A percentile compares a stretch with the other conserved stretches of the same genome.
phyloP scores from a whole-genome alignment of 2,113 vertebrate genomes.

The Thryonomys swinderianus region DNA sequence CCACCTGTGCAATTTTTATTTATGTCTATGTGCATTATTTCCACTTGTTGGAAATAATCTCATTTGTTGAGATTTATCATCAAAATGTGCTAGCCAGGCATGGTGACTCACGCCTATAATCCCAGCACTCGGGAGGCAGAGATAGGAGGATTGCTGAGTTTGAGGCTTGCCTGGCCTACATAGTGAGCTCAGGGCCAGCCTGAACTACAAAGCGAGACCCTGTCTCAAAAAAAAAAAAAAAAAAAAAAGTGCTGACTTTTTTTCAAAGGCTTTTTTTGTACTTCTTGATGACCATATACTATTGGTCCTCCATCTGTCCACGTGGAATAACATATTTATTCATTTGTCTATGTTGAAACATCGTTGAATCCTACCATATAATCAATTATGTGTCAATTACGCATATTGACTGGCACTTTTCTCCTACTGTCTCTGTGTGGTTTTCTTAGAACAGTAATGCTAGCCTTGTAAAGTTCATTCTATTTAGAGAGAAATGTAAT shows the following conservation, averaged over 20 bases:
- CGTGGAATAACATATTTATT: not conserved
- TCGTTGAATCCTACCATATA: not conserved
- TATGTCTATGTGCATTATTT: not conserved
- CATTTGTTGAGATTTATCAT: not conserved
- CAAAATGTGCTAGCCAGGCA: too few relatives aligned
- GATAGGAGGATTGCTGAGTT: too few relatives aligned
- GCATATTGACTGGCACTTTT: not conserved
- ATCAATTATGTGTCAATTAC: not conserved
- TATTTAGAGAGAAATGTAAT: not conserved
- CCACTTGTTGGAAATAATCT: not conserved
- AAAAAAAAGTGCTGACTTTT: not conserved
- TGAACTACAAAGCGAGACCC: too few relatives aligned
- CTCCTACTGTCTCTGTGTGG: not conserved
- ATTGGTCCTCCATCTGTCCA: not conserved
- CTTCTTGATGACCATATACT: not conserved
- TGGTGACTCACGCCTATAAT: too few relatives aligned
- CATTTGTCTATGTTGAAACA: not conserved
- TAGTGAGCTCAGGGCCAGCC: too few relatives aligned
- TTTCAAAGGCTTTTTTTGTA: not conserved
- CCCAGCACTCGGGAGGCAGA: too few relatives aligned
- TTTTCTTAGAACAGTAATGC: not conserved
- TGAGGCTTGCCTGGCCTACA: too few relatives aligned
- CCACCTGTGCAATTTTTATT: too few relatives aligned
- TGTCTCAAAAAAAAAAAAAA: too few relatives aligned
- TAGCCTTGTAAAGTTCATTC: not conserved